Evolutionary conservation across 2,888 invertebrate species (phyloP), one percentile per base, ranked within the genome.

Genomic region (Chaitophorus viminalis): DNA sequence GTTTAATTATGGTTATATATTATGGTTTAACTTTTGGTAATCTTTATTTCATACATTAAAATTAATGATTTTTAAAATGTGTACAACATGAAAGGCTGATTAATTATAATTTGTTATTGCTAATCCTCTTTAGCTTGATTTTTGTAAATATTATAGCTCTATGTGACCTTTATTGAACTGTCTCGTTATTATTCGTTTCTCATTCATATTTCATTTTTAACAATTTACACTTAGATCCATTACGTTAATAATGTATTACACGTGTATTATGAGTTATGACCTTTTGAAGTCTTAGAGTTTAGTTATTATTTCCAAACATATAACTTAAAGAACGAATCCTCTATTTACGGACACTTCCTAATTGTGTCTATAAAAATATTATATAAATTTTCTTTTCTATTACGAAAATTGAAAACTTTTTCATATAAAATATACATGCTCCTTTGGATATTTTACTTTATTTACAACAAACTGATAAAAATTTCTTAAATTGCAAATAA

Each of bases 141-240:
- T 39, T 31, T 75, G 39, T 83, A 60, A 74, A 83, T 83, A 60
- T 70, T 60, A 65, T 29, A 29, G 18, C 54, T 74, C 60, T 25
- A 3, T 65, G 17, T 84, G 83, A 84, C 83, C 79, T 75, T 76
- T 25, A 29, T 65, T 76, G 83, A 84, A 75, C 83, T 39, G 75
- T 84, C 75, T 76, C 83, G 39, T 84, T 76, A 84, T 76, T 54
- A 36, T 46, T 65, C 29, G 39, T 60, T 84, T 84, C 75, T 74
- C 65, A 39, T 84, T 84, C 83, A 65, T 84, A 39, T 75, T 84
- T 83, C 83, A 75, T 75, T 33, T 82, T 75, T 54, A 54, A 54
- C 25, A 72, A 18, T 54, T 74, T n/a, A 25, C 11, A 52, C 21
- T 60, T 79, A 75, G 25, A 5, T 60, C 74, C 83, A 60, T 83